These are phyloP conservation scores for Agraylea sexmaculata DNA, from an alignment of 1,140 invertebrate genomes.

Conservation along the genomic window DNA sequence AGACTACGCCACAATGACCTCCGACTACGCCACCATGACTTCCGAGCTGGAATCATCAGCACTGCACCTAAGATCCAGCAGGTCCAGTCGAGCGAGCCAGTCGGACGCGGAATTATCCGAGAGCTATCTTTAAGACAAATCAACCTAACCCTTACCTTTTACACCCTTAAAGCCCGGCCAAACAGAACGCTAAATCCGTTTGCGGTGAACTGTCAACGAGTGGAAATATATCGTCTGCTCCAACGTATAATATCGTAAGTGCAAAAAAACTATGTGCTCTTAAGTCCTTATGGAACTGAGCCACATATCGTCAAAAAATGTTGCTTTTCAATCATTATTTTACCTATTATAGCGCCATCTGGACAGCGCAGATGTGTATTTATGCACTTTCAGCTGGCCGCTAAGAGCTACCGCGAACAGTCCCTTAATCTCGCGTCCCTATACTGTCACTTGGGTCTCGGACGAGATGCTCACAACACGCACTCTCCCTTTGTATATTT, in stretches of 20 bases:
- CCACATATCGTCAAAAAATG: slow-evolving; percentile 30
- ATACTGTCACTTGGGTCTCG: too few species aligned
- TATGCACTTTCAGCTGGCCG: too few species aligned
- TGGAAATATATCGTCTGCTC: slow-evolving; percentile 16
- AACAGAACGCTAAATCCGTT: slow-evolving; percentile 2
- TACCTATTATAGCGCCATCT: too few species aligned
- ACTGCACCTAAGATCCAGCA: slow-evolving; percentile 57
- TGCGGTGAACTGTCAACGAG: slow-evolving; percentile 2
- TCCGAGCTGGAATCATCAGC: slow-evolving; percentile 61
- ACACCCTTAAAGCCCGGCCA: not conserved
- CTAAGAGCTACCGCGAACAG: too few species aligned
- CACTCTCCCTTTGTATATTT: too few species aligned
- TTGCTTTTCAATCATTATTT: too few species aligned
- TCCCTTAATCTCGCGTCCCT: too few species aligned
- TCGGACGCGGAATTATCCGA: slow-evolving; percentile 80
- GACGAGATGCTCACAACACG: too few species aligned
- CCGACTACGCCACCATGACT: slow-evolving; percentile 56
- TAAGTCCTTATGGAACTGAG: slow-evolving; percentile 35
- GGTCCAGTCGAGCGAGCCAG: slow-evolving; percentile 61
- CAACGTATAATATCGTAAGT: slow-evolving; percentile 26
- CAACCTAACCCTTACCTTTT: not conserved
- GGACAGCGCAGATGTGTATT: too few species aligned
- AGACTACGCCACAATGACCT: slow-evolving; percentile 57
- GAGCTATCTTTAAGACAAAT: slow-evolving; percentile 59
- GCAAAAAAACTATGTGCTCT: slow-evolving; percentile 26